Evolutionary conservation across 1,140 invertebrate genomes (phyloP).

Genomic region (Augochlora pura): DNA sequence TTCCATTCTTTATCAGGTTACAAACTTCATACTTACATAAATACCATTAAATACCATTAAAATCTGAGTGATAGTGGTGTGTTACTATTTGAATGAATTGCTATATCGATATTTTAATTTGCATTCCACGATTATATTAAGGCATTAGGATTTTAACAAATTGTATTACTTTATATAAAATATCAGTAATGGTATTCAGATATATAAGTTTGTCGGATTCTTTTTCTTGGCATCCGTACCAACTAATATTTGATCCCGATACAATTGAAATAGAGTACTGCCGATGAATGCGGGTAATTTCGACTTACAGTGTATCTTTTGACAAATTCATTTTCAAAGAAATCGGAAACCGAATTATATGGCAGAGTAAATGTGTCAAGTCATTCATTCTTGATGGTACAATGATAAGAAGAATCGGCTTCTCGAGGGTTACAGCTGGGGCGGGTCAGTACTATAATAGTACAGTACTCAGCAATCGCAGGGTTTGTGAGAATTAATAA

Average conservation of each 20-base stretch:
- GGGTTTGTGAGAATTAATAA: conserved; percentile 31
- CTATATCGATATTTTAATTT: conserved; percentile 52
- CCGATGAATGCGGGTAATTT: neutral
- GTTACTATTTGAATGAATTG: conserved; percentile 29
- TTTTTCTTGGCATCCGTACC: conserved; percentile 50
- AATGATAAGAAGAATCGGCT: neutral
- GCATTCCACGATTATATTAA: conserved; percentile 59
- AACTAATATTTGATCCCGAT: conserved; percentile 32
- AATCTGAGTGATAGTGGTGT: conserved; percentile 14
- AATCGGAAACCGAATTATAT: neutral
- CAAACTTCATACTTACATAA: conserved; percentile 32
- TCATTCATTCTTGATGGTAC: conserved; percentile 2
- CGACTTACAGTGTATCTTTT: neutral
- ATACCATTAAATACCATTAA: conserved; percentile 39
- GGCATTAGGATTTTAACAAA: conserved; percentile 48
- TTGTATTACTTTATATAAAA: conserved; percentile 48
- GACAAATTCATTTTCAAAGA: neutral
- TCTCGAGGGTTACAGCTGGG: neutral
- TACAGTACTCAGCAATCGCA: neutral
- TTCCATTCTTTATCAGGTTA: neutral
- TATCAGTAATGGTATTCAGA: conserved; percentile 31
- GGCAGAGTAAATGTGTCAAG: neutral
- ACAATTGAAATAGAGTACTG: neutral
- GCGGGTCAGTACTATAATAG: neutral
- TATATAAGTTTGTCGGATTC: conserved; percentile 43